These are phyloP conservation scores for Mesorhabditis sp. DNA, from an alignment of 2,888 invertebrate genomes.

Conservation along the genomic window DNA sequence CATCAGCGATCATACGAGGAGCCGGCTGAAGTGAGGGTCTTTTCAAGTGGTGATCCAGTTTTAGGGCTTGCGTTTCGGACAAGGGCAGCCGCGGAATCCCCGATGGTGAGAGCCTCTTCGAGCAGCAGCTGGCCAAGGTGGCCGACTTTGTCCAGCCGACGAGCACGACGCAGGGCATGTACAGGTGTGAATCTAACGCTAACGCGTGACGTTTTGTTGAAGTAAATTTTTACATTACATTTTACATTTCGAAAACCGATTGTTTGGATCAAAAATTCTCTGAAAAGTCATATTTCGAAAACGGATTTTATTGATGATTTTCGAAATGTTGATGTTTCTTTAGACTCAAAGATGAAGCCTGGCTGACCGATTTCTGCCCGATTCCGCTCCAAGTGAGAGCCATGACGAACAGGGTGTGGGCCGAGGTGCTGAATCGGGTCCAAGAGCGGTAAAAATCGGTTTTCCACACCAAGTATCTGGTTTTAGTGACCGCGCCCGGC, in stretches of 20 bases:
- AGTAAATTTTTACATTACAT: too few species aligned
- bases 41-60: background rate
- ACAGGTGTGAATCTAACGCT: too few species aligned
- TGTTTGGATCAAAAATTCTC: background rate
- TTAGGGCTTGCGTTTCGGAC: slow-evolving; percentile 27
- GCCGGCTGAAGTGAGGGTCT: background rate
- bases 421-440: slow-evolving; percentile 13
- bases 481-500: background rate
- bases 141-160: background rate
- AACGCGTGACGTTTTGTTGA: too few species aligned
- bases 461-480: background rate
- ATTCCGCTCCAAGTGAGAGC: slow-evolving; percentile 38
- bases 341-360: slow-evolving; percentile 11
- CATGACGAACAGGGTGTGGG: slow-evolving; percentile 22
- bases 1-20: slow-evolving; percentile 8
- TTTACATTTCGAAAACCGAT: too few species aligned
- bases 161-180: too few species aligned
- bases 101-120: slow-evolving; percentile 26
- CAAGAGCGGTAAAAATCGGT: slow-evolving; percentile 15
- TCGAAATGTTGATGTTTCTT: background rate
- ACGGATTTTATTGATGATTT: too few species aligned
- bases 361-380: slow-evolving; percentile 35
- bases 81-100: slow-evolving; percentile 33
- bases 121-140: slow-evolving; percentile 32
- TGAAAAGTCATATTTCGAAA: background rate